Evolutionary conservation across 2,888 invertebrate genomes (phyloP), one percentile per base, ranked within the genome.

Genomic region (Sipunculus nudus): DNA sequence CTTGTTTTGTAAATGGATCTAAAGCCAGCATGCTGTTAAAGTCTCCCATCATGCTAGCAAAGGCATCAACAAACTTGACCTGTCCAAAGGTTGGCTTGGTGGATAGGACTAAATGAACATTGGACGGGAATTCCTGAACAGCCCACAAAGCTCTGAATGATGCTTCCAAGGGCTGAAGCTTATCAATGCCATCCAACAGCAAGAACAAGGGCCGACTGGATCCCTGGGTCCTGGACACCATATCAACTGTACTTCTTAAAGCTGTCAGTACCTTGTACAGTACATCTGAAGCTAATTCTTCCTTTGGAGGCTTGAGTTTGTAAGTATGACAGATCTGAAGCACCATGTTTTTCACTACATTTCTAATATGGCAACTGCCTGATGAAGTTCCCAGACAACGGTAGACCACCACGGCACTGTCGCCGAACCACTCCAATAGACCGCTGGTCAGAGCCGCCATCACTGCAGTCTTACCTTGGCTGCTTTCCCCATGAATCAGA

Each of bases 41-140:
- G n/a, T n/a, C n/a, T n/a, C n/a, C n/a, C n/a, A n/a, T n/a, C n/a
- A n/a, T n/a, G n/a, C n/a, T 53, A 8, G 39, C 32, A 5, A 67
- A 35, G 4, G 55, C 61, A 16, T 47, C 38, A 10, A 65, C 21
- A 16, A 67, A 50, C 46, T 65, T 56, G 13, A 53, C 49, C 3
- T 54, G 21, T 1, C 60, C 62, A 21, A 48, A 6, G 29, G 58
- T 13, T 2, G 61, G 43, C 28, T 46, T 35, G 16, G 59, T 57
- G 5, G 69, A 65, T 31, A 69, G n/a, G n/a, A 69, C 29, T 10
- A 68, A 32, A 38, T 65, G 65, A 6, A 69, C 56, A 29, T 65
- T 65, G 5, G 31, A 40, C 21, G 68, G 66, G 35, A 62, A 50
- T 45, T 54, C 60, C 43, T 52, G 41, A 23, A 61, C 45, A 41